These are phyloP conservation scores for Syncerus caffer DNA, from an alignment of 2,797 vertebrate genomes.

Conservation along the genomic window DNA sequence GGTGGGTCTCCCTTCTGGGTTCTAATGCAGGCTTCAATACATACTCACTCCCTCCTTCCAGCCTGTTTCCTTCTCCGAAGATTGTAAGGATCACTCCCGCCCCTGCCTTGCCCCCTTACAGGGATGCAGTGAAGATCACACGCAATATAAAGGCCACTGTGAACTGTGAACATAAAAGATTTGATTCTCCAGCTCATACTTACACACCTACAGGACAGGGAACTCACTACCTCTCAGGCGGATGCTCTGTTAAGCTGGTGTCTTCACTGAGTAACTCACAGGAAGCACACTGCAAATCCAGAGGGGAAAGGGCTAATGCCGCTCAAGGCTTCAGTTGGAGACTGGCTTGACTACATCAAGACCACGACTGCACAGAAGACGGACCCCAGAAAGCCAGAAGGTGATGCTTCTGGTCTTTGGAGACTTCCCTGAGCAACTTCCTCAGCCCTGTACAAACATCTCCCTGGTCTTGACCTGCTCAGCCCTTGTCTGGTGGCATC, in stretches of 20 bases:
- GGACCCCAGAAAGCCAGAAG: not conserved
- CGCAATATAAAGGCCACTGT: not conserved
- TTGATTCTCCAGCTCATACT: not conserved
- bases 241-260: not conserved
- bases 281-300: not conserved
- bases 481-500: not conserved
- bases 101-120: not conserved
- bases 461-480: not conserved
- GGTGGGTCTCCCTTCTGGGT: not conserved
- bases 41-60: not conserved
- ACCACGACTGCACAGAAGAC: not conserved
- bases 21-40: not conserved
- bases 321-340: not conserved
- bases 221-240: not conserved
- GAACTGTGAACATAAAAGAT: not conserved
- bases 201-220: not conserved
- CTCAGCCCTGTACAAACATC: not conserved
- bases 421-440: not conserved
- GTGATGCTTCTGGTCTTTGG: not conserved
- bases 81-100: not conserved
- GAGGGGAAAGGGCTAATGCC: not conserved
- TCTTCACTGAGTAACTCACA: not conserved
- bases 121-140: not conserved
- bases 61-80: not conserved
- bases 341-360: not conserved